Evolutionary conservation across 2,888 invertebrate species (phyloP).

Genomic region (Coleophora flavipennella): DNA sequence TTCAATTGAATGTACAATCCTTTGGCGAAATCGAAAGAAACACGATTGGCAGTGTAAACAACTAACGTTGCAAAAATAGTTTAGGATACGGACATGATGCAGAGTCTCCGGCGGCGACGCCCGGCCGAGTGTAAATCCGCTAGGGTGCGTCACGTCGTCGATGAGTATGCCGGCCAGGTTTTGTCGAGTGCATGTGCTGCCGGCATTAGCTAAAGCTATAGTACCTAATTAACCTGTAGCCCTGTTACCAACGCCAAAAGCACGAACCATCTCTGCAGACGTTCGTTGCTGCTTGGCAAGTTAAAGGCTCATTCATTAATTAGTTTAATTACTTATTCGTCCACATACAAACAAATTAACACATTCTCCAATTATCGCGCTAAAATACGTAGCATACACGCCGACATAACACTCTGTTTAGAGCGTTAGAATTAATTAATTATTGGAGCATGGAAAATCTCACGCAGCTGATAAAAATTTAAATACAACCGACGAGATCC

Average conservation of each 20-base stretch:
- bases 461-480: slow-evolving; percentile 4
- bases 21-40: slow-evolving; percentile 49
- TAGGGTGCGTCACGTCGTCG: slow-evolving; percentile 31
- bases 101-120: slow-evolving; percentile 10
- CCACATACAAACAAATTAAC: slow-evolving; percentile 3
- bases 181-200: background rate
- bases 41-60: slow-evolving; percentile 27
- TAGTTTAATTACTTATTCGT: slow-evolving; percentile 9
- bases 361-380: background rate
- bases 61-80: slow-evolving; percentile 18
- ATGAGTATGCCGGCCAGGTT: slow-evolving; percentile 1
- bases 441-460: background rate
- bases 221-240: no score
- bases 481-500: slow-evolving; percentile 5
- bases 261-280: slow-evolving; percentile 26
- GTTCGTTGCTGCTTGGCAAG: slow-evolving; percentile 28
- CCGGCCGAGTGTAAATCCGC: slow-evolving; percentile 46
- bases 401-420: background rate
- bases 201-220: background rate
- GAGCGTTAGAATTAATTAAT: slow-evolving; percentile 1
- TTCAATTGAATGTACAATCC: slow-evolving; percentile 44
- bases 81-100: slow-evolving; percentile 17
- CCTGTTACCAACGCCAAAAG: no score
- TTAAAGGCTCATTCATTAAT: slow-evolving; percentile 19
- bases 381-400: background rate